Evolutionary conservation across 2,888 invertebrate genomes (phyloP).

Genomic region (Rhamphomyia laevipes): DNA sequence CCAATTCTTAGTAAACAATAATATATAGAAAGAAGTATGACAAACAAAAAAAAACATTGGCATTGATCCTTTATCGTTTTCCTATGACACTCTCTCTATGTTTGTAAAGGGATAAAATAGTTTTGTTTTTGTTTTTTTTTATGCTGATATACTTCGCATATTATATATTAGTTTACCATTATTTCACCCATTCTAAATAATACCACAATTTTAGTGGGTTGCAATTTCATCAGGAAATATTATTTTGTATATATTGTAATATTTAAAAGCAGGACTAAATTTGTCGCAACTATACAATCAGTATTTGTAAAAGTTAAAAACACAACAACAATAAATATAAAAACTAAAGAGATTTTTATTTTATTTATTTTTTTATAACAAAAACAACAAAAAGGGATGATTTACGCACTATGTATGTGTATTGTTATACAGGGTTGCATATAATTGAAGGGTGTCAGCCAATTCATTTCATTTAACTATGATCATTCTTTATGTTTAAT

Average conservation of each 20-base stretch:
- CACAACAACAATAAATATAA: conserved; percentile 12
- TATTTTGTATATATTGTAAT: background rate
- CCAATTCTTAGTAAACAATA: conserved; percentile 28
- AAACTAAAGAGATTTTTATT: too few species aligned
- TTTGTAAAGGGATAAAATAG: background rate
- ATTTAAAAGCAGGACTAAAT: conserved; percentile 12
- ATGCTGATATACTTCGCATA: background rate
- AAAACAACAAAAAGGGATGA: too few species aligned
- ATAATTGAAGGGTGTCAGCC: conserved; percentile 20
- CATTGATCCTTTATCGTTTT: too few species aligned
- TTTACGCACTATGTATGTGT: too few species aligned
- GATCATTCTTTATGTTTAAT: background rate
- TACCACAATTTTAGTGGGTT: too few species aligned
- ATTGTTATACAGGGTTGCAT: conserved; percentile 1
- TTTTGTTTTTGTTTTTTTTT: background rate
- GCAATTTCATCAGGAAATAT: too few species aligned
- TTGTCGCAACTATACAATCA: too few species aligned
- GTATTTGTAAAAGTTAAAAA: background rate
- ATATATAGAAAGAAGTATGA: background rate
- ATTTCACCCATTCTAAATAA: too few species aligned
- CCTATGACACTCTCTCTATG: too few species aligned
- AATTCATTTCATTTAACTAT: conserved; percentile 23
- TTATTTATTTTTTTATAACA: too few species aligned
- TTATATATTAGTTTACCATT: too few species aligned
- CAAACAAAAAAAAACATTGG: conserved; percentile 1